These are phyloP conservation scores for Mya arenaria DNA, from an alignment of 1,140 invertebrate species.

Conservation along the genomic window DNA sequence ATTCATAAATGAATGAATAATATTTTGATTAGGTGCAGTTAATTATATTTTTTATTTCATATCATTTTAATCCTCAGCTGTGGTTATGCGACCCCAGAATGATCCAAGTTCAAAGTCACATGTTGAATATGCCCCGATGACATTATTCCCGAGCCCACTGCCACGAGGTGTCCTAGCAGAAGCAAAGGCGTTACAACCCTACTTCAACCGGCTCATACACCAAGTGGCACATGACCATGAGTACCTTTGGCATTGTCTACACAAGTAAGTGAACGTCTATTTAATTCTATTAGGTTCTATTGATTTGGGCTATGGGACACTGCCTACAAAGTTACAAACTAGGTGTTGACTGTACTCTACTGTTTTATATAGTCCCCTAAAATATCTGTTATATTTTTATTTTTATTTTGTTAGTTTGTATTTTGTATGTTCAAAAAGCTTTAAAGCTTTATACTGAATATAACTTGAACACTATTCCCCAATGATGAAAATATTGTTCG, in stretches of 20 bases:
- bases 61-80: constrained; percentile 61
- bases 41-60: not conserved
- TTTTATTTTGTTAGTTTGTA: too few species aligned
- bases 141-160: constrained; percentile 91
- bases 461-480: too few species aligned
- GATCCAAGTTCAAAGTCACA: constrained; percentile 32
- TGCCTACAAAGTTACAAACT: too few species aligned
- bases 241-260: constrained; percentile 89
- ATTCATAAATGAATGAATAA: too few species aligned
- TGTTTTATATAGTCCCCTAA: too few species aligned
- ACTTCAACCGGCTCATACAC: constrained; percentile 93
- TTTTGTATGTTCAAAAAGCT: too few species aligned
- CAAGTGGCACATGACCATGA: constrained; percentile 92
- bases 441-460: too few species aligned
- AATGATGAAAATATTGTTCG: too few species aligned
- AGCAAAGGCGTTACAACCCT: constrained; percentile 87
- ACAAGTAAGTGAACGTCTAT: constrained; percentile 83
- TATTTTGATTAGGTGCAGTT: not conserved
- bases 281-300: too few species aligned
- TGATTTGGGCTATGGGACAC: too few species aligned
- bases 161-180: constrained; percentile 89
- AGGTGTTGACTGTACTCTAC: too few species aligned
- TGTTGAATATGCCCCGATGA: constrained; percentile 83
- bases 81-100: constrained; percentile 63
- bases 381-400: too few species aligned